Percentiles rank a stretch among this genome's conserved stretches.
Evolutionary conservation across 2,888 invertebrate genomes (phyloP).

Genomic region (Caprella mutica): DNA sequence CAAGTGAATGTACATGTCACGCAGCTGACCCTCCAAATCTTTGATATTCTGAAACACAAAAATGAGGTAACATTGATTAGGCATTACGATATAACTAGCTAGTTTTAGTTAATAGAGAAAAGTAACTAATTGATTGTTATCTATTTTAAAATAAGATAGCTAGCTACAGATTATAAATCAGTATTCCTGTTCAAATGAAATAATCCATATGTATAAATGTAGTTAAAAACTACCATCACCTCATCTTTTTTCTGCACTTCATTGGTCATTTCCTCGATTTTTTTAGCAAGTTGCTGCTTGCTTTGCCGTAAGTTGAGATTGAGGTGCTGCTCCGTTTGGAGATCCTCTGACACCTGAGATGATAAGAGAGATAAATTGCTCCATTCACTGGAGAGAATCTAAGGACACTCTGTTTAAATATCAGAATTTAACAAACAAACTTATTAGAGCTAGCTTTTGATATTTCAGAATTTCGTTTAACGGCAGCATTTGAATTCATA

Average conservation of each 20-base stretch:
- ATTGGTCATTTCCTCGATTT: conserved; percentile 18
- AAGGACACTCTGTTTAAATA: no score
- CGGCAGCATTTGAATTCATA: no score
- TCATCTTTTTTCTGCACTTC: conserved; percentile 24
- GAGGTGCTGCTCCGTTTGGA: conserved; percentile 74
- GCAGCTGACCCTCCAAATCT: conserved; percentile 80
- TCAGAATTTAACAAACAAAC: no score
- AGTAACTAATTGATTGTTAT: no score
- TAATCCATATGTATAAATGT: no score
- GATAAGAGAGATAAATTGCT: background rate
- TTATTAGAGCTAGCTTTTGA: no score
- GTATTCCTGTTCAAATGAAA: no score
- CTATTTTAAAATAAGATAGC: no score
- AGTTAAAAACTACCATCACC: conserved; percentile 36
- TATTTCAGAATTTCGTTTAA: no score
- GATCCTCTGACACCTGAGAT: conserved; percentile 43
- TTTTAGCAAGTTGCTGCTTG: conserved; percentile 43
- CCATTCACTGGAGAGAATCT: background rate
- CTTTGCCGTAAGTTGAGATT: conserved; percentile 64
- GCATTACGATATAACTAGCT: no score
- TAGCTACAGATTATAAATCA: no score
- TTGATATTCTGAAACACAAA: conserved; percentile 49
- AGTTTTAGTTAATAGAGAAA: no score
- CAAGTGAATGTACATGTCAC: conserved; percentile 93
- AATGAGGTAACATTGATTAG: background rate